Base-by-base conservation (phyloP, 2,888 invertebrate genomes). In the Pyrochroa serraticornis region DNA sequence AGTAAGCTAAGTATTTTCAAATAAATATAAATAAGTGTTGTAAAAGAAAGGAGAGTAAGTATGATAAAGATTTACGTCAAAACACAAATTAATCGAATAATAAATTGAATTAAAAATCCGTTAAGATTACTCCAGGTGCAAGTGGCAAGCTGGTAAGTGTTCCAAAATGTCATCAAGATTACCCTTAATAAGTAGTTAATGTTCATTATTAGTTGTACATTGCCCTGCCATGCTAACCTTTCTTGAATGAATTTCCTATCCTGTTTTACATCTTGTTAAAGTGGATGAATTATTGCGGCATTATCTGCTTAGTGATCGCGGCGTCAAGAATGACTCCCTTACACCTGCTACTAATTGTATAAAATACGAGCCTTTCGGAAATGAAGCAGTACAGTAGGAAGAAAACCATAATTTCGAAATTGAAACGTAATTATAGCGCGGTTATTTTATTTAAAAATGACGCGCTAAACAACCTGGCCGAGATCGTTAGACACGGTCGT, bases 321-420 rank as follows among this genome's bases (percentile, higher is more conserved):
- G 49, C 22, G 32, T 49, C 39, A 22, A 38, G 46, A 47, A 49
- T 56, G 35, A 56, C 39, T 14, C 39, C 14, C 39, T 39, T 44
- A 44, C 56, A 56, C 50, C 49, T 56, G 56, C 56, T 50, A 44
- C 39, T 56, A 56, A 56, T 56, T 45, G 49, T 38, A 56, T 52
- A 44, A 52, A 52, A 52, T 44, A 52, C 38, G 44, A 33, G 13
- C 52, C 44, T 52, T 45, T 52, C 31, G 52, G 45, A 44, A 44
- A 52, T 52, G 43, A 52, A 52, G 38, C 37, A 45, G 52, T 44
- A 7, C 50, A 50, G 42, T 52, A 52, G 52, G 52, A 44, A 38
- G 42, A 41, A 14, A 44, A 31, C 52, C 33, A 45, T 52, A 52
- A 52, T 44, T 52, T 44, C 33, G 34, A 37, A 52, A 52, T 52